Percentiles rank a stretch among this genome's conserved stretches.
phyloP scores from a whole-genome alignment of 2,797 vertebrate genomes.

The Nyctibius grandis region DNA sequence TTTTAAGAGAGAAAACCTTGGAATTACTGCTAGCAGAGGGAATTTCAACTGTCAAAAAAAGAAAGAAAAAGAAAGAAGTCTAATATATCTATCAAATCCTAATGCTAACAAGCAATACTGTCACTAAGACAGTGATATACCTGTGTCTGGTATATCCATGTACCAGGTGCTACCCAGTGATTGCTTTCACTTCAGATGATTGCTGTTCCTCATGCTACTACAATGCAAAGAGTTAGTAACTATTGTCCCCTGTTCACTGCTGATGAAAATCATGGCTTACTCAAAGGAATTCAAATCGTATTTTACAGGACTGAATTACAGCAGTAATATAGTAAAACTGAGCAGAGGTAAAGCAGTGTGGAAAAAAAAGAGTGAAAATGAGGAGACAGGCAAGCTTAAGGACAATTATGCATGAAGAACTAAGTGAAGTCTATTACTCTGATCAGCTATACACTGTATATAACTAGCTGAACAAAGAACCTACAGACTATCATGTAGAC shows the following conservation, averaged over 20 bases:
- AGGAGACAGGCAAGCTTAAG: not conserved
- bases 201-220: not conserved
- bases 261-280: not conserved
- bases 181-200: not conserved
- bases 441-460: not conserved
- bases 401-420: not conserved
- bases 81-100: not conserved
- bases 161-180: not conserved
- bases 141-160: no score
- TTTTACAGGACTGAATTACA: not conserved
- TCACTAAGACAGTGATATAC: not conserved
- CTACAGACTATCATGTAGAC: not conserved
- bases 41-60: not conserved
- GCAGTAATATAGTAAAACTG: not conserved
- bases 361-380: not conserved
- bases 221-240: not conserved
- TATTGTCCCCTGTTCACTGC: not conserved
- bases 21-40: not conserved
- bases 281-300: not conserved
- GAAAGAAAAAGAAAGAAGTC: not conserved
- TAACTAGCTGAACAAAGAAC: not conserved
- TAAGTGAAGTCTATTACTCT: not conserved
- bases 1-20: not conserved
- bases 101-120: not conserved
- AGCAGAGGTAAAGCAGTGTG: not conserved